Evolutionary conservation across 2,797 vertebrate genomes (phyloP).

Genomic region (Eulemur mongoz): DNA sequence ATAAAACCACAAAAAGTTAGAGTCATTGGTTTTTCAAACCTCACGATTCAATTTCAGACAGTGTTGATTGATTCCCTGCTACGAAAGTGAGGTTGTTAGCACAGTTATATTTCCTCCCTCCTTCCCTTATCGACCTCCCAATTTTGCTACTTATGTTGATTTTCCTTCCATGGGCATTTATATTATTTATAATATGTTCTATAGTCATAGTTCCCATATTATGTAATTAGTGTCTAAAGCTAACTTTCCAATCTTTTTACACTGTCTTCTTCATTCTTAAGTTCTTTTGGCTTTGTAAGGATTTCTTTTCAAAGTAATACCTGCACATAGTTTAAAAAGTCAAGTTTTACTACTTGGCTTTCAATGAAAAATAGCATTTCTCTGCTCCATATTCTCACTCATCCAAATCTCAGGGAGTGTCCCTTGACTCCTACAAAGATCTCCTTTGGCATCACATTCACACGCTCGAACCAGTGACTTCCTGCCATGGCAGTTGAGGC

Average conservation of each 20-base stretch:
- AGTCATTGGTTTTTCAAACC: neutral
- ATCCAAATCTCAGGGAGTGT: neutral
- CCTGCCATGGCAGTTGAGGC: neutral
- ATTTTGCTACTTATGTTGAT: neutral
- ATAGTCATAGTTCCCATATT: neutral
- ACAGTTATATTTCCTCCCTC: neutral
- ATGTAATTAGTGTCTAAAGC: neutral
- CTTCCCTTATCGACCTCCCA: neutral
- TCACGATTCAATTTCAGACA: neutral
- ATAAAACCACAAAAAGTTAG: neutral
- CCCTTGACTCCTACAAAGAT: neutral
- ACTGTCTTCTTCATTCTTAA: neutral
- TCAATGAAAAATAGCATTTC: neutral
- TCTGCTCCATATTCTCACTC: neutral
- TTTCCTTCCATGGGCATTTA: neutral
- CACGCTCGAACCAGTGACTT: neutral
- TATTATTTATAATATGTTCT: neutral
- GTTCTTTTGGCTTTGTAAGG: constrained; percentile 3
- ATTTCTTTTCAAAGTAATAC: constrained; percentile 3
- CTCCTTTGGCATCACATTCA: neutral
- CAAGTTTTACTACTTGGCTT: neutral
- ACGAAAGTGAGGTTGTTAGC: neutral
- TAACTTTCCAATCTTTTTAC: neutral
- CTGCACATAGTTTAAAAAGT: neutral
- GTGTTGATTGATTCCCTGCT: neutral